Conservation (phyloP, 2,113 vertebrate genomes). For the Grallaria varia region DNA sequence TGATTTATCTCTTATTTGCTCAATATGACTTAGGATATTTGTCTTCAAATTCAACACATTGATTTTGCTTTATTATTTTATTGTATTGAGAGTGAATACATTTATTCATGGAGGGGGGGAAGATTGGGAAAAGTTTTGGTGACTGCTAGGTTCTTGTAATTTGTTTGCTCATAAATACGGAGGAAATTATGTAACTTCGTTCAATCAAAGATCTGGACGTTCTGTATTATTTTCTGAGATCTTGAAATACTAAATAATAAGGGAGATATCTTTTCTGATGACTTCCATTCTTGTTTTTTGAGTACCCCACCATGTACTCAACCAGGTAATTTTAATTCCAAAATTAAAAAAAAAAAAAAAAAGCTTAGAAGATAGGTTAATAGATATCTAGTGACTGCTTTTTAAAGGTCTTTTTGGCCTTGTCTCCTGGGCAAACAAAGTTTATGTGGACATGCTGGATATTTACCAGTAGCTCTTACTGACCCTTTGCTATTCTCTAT, state of each 20-base stretch:
- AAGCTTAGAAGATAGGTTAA: not conserved
- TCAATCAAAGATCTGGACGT: not conserved
- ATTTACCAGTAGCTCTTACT: not conserved
- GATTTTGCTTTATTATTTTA: not conserved
- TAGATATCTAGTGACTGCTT: not conserved
- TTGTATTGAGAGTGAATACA: not conserved
- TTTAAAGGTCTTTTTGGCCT: not conserved
- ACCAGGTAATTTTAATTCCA: not conserved
- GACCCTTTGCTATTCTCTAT: not conserved
- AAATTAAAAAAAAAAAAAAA: not conserved
- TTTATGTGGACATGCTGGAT: accelerated
- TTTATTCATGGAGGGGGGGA: not conserved
- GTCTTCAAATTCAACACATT: not conserved
- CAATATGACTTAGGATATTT: not conserved
- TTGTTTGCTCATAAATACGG: not conserved
- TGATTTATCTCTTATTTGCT: not conserved
- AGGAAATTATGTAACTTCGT: not conserved
- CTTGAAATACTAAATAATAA: not conserved
- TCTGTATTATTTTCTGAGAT: not conserved
- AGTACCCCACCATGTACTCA: not conserved
- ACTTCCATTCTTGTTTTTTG: not conserved
- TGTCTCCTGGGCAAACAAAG: not conserved
- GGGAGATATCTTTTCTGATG: not conserved
- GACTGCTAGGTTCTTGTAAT: not conserved
- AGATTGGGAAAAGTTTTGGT: not conserved